Percentiles rank a stretch among this genome's conserved stretches.
These are phyloP conservation scores for Leuciscus waleckii DNA, from an alignment of 2,797 vertebrate species.

Conservation along the genomic window DNA sequence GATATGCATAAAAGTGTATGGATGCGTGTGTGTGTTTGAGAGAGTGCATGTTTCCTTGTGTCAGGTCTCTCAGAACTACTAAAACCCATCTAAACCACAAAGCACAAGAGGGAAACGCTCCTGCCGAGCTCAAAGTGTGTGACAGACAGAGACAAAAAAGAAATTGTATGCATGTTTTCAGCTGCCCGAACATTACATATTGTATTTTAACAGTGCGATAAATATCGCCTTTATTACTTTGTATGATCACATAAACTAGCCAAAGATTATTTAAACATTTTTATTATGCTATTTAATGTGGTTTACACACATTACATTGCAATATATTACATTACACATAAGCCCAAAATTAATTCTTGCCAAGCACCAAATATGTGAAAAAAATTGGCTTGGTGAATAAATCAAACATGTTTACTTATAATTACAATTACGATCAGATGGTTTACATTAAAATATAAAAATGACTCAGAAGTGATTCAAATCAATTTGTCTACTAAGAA, in stretches of 20 bases:
- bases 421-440: background rate
- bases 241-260: background rate
- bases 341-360: background rate
- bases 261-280: background rate
- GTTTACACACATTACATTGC: background rate
- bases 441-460: background rate
- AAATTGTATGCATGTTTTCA: background rate
- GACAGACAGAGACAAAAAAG: background rate
- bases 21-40: background rate
- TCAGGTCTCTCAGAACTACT: constrained; percentile 45
- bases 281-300: background rate
- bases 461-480: constrained; percentile 7
- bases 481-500: background rate
- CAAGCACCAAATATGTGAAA: background rate
- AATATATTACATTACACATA: no score
- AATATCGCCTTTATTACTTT: background rate
- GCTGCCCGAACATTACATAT: background rate
- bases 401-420: background rate
- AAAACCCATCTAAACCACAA: constrained; percentile 49
- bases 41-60: constrained; percentile 39
- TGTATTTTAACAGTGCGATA: background rate
- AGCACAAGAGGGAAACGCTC: constrained; percentile 42
- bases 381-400: background rate
- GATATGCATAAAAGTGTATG: background rate
- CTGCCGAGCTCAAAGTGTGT: background rate